phyloP scores from a whole-genome alignment of 2,797 vertebrate species.

The Gobio occitaniae region DNA sequence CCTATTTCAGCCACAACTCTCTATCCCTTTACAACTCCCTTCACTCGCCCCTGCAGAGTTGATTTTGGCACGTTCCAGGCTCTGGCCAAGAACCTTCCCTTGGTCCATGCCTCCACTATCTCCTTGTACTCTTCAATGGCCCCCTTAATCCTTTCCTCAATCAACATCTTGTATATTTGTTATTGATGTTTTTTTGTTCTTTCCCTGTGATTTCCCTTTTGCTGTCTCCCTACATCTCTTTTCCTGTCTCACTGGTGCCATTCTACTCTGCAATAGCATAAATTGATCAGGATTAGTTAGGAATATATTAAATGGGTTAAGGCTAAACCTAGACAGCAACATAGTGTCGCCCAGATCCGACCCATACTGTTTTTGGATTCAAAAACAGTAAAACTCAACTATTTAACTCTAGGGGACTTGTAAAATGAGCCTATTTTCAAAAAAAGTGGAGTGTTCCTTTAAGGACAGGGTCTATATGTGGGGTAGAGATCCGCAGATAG shows the following conservation, averaged over 20 bases:
- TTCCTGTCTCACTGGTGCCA: neutral
- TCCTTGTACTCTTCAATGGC: neutral
- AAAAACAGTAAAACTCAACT: no score
- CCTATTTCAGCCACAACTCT: no score
- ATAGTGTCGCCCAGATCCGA: no score
- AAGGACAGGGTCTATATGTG: no score
- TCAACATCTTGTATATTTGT: neutral
- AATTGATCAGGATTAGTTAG: neutral
- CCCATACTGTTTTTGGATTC: no score
- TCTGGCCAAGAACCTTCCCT: neutral
- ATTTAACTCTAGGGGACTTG: no score
- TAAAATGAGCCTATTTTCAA: no score
- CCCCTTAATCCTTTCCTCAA: neutral
- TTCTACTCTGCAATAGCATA: neutral
- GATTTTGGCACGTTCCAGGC: neutral
- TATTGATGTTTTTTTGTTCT: neutral
- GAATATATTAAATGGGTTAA: neutral
- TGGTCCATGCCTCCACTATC: neutral
- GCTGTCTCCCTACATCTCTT: neutral
- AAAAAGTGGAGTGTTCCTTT: no score
- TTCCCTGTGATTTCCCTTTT: neutral
- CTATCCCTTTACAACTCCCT: neutral
- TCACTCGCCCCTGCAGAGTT: neutral
- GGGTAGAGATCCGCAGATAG: no score
- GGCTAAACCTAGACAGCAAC: no score